These are phyloP conservation scores for Hybos culiciformis DNA, from an alignment of 2,888 invertebrate genomes.

Conservation along the genomic window DNA sequence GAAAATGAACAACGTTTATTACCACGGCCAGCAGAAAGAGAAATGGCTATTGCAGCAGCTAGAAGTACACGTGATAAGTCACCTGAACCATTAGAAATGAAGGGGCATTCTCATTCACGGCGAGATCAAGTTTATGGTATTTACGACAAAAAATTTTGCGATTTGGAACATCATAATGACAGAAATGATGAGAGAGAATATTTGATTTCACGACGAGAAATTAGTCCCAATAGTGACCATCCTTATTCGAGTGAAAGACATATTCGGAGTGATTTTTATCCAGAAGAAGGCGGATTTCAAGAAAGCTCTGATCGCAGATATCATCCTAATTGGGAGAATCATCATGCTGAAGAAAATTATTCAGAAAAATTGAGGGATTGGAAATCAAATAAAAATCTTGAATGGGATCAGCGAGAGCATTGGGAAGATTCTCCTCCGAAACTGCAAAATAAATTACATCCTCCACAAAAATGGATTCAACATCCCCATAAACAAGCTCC, in stretches of 20 bases:
- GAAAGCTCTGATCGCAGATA: conserved; percentile 21
- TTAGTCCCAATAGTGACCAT: conserved; percentile 26
- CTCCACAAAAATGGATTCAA: conserved; percentile 7
- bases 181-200: conserved; percentile 29
- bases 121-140: conserved; percentile 17
- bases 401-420: conserved; percentile 24
- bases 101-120: conserved; percentile 7
- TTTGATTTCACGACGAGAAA: conserved; percentile 23
- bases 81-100: conserved; percentile 18
- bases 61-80: conserved; percentile 30
- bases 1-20: conserved; percentile 43
- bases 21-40: conserved; percentile 48
- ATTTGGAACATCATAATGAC: conserved; percentile 20
- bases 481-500: not conserved
- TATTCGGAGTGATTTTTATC: conserved; percentile 19
- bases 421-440: conserved; percentile 14
- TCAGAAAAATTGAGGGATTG: conserved; percentile 19
- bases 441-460: too few species aligned
- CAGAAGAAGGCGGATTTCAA: too few species aligned
- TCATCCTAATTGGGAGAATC: conserved; percentile 30
- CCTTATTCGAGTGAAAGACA: conserved; percentile 24
- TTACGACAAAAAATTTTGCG: too few species aligned
- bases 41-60: conserved; percentile 44
- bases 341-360: conserved; percentile 20
- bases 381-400: conserved; percentile 21